Percentiles rank a stretch among this genome's conserved stretches.
Evolutionary conservation across 2,797 vertebrate species (phyloP).

Genomic region (Megaceryle alcyon): DNA sequence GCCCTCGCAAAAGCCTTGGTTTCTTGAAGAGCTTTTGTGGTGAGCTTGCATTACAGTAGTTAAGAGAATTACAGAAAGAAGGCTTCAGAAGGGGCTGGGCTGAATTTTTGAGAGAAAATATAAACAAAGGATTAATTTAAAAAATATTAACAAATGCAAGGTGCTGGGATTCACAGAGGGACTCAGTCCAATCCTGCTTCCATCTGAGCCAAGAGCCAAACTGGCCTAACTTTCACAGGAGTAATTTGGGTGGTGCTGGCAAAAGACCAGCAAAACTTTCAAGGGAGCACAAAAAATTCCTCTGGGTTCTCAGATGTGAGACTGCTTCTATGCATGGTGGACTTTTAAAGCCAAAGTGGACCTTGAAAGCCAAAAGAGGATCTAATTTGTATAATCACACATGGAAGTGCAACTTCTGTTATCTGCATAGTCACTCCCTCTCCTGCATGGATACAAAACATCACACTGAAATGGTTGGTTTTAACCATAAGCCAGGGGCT

Average conservation of each 20-base stretch:
- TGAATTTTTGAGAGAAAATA: slow-evolving; percentile 34
- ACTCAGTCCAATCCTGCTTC: neutral
- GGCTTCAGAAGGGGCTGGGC: slow-evolving; percentile 33
- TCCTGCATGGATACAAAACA: neutral
- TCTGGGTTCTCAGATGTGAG: neutral
- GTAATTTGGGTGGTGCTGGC: accelerated
- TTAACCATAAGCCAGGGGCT: neutral
- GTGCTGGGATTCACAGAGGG: neutral
- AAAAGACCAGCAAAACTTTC: neutral
- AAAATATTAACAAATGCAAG: neutral
- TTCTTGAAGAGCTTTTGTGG: slow-evolving; percentile 53
- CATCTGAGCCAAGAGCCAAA: neutral
- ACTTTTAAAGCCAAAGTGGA: neutral
- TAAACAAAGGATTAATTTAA: slow-evolving; percentile 30
- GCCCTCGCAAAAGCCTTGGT: slow-evolving; percentile 48
- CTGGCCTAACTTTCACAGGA: neutral
- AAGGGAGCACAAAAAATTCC: neutral
- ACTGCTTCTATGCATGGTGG: accelerated
- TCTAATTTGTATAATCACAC: neutral
- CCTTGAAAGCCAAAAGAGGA: neutral
- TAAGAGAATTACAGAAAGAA: slow-evolving; percentile 57
- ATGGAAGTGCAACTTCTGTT: neutral
- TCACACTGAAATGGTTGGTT: neutral
- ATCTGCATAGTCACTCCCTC: neutral
- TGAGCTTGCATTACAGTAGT: slow-evolving; percentile 46